Conservation (phyloP, 2,888 invertebrate genomes). For the Dusona sp. region DNA sequence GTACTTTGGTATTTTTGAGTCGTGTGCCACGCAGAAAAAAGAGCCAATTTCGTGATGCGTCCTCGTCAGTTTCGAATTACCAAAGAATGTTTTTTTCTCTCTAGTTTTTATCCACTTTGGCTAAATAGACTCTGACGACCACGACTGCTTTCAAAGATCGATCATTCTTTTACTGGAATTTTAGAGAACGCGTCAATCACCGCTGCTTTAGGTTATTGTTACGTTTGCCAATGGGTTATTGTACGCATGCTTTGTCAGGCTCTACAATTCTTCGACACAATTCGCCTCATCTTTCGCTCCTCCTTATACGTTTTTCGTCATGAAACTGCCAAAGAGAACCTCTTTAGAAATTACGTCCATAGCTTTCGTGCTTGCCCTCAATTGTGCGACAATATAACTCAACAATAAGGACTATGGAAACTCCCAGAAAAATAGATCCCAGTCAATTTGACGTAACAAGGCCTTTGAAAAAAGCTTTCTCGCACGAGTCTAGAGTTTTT, state of each 20-base stretch:
- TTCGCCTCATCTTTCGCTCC: slow-evolving; percentile 29
- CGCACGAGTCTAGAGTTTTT: not conserved
- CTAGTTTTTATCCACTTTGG: slow-evolving; percentile 37
- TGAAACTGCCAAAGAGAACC: slow-evolving; percentile 7
- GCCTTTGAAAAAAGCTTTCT: not conserved
- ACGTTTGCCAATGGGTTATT: slow-evolving; percentile 15
- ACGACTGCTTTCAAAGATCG: slow-evolving; percentile 53
- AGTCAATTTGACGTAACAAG: slow-evolving; percentile 9
- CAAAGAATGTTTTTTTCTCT: slow-evolving; percentile 23
- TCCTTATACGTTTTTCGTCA: not conserved
- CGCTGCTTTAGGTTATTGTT: slow-evolving; percentile 34
- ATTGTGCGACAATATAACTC: slow-evolving; percentile 7
- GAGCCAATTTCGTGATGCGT: slow-evolving; percentile 52
- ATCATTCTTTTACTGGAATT: slow-evolving; percentile 38
- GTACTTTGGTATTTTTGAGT: slow-evolving; percentile 39
- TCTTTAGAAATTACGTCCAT: not conserved
- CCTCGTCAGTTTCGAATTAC: slow-evolving; percentile 42
- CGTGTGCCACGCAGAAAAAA: slow-evolving; percentile 57
- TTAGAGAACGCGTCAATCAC: slow-evolving; percentile 50
- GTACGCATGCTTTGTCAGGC: slow-evolving; percentile 4
- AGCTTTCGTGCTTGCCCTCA: slow-evolving; percentile 6
- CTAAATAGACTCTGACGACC: slow-evolving; percentile 61
- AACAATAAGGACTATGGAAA: slow-evolving; percentile 6
- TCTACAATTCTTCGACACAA: slow-evolving; percentile 14
- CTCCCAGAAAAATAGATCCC: slow-evolving; percentile 1